Conservation (phyloP, 2,888 invertebrate species). For the Cotesia congregata region DNA sequence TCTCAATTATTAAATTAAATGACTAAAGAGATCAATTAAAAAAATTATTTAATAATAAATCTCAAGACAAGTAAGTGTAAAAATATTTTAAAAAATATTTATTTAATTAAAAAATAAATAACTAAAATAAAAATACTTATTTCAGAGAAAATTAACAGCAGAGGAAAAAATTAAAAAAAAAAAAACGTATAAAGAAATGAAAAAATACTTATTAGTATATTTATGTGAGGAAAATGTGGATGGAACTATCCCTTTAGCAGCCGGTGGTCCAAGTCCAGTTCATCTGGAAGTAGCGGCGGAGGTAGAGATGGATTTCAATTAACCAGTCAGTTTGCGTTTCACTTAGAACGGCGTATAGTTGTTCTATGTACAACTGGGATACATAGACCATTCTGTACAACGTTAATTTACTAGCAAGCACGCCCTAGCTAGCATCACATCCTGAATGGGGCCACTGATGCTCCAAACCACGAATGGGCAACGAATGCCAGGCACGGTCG, state of each 20-base stretch:
- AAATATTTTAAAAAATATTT: no score
- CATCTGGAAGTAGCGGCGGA: conserved; percentile 7
- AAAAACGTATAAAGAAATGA: neutral
- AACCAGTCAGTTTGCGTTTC: conserved; percentile 42
- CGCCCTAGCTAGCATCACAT: conserved; percentile 32
- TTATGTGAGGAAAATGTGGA: neutral
- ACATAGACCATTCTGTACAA: conserved; percentile 42
- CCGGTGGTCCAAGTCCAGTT: conserved; percentile 17
- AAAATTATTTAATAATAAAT: no score
- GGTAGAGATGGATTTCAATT: conserved; percentile 41
- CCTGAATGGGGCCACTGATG: neutral
- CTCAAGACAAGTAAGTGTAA: no score
- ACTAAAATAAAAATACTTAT: no score
- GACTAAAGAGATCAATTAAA: no score
- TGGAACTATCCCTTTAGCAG: conserved; percentile 24
- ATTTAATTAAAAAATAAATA: no score
- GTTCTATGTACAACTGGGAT: conserved; percentile 19
- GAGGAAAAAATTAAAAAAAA: neutral
- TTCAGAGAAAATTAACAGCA: neutral
- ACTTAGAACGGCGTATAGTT: conserved; percentile 38
- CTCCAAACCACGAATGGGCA: conserved; percentile 49
- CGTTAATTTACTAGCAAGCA: conserved; percentile 53
- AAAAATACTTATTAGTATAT: neutral
- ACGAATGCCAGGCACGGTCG: conserved; percentile 47
- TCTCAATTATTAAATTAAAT: no score